phyloP scores from a whole-genome alignment of 2,797 vertebrate genomes.

The Tenualosa thibaudeaui region DNA sequence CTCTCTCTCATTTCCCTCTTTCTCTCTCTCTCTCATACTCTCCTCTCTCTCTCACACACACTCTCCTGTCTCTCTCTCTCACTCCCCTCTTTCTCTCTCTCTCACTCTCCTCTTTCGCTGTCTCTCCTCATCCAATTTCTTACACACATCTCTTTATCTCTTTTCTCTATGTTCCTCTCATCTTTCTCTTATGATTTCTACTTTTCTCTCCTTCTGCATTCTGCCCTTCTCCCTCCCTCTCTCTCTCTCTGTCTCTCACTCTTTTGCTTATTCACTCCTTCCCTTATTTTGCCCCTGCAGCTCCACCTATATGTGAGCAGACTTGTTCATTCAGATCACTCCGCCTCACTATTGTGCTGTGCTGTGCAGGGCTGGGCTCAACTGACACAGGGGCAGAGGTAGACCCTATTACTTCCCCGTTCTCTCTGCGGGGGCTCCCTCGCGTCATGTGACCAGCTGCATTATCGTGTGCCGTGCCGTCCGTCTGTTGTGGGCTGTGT shows the following conservation, averaged over 20 bases:
- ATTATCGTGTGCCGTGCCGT: neutral
- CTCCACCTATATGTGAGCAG: neutral
- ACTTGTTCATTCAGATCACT: neutral
- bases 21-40: neutral
- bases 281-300: neutral
- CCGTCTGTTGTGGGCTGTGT: neutral
- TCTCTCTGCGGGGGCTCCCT: neutral
- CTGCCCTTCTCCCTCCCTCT: neutral
- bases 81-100: neutral
- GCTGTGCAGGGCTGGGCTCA: neutral
- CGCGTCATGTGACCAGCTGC: neutral
- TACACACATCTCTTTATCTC: neutral
- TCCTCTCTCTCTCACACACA: neutral
- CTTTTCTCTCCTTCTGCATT: neutral
- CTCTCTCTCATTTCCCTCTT: neutral
- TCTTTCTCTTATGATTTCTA: neutral
- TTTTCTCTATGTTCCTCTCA: slow-evolving; percentile 10
- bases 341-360: neutral
- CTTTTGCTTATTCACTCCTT: neutral
- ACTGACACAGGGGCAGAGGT: neutral
- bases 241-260: neutral
- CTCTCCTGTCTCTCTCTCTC: neutral
- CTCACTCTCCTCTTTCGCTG: neutral
- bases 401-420: neutral
- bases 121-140: neutral